Conservation (phyloP, 2,113 vertebrate genomes). For the Rhinolophus ferrumequinum region DNA sequence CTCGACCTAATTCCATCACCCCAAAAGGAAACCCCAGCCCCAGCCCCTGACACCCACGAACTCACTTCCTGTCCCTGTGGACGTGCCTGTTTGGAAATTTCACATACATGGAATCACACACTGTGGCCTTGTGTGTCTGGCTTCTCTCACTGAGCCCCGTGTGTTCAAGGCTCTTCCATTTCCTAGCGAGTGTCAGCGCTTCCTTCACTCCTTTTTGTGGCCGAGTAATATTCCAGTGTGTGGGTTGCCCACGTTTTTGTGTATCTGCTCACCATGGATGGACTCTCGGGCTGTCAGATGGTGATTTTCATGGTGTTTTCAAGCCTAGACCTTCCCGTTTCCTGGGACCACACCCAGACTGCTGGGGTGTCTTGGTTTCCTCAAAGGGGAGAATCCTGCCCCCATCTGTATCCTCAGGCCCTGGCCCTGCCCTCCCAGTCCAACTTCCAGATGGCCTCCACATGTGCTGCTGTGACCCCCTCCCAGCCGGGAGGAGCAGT, state of each 20-base stretch:
- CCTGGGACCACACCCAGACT: not conserved
- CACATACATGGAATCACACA: accelerated
- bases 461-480: not conserved
- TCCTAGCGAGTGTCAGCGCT: accelerated
- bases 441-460: not conserved
- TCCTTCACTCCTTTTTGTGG: not conserved
- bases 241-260: accelerated
- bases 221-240: accelerated
- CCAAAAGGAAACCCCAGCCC: not conserved
- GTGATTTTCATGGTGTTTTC: accelerated
- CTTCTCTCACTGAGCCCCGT: accelerated
- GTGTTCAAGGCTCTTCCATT: not conserved
- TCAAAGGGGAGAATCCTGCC: not conserved
- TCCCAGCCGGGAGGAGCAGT: not conserved
- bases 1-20: not conserved
- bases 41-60: accelerated
- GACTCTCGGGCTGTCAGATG: accelerated
- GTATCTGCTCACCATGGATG: accelerated
- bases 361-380: not conserved
- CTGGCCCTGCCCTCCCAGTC: not conserved
- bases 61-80: not conserved
- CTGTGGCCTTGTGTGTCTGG: not conserved
- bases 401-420: not conserved
- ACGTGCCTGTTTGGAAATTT: accelerated
- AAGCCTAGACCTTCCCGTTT: too few species aligned